phyloP scores from a whole-genome alignment of 2,888 invertebrate species.

The Merodon equestris region DNA sequence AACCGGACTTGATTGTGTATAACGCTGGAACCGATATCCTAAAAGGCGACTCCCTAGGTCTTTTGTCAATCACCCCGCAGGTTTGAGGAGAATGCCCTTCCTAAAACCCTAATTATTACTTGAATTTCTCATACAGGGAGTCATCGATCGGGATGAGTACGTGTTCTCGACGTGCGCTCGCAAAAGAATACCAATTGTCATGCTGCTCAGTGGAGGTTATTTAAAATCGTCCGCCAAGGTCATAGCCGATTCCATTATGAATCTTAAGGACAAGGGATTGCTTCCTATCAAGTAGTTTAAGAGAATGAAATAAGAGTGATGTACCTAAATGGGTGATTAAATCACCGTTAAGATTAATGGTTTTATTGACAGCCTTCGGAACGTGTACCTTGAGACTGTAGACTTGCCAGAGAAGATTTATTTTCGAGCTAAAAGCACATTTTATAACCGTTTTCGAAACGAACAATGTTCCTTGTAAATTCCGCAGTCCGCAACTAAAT shows the following conservation, averaged over 20 bases:
- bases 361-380: too few relatives aligned
- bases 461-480: too few relatives aligned
- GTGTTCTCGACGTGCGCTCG: slow-evolving; percentile 86
- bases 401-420: too few relatives aligned
- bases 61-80: slow-evolving; percentile 84
- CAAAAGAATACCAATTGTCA: slow-evolving; percentile 86
- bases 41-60: slow-evolving; percentile 88
- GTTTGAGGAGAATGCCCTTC: slow-evolving; percentile 77
- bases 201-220: slow-evolving; percentile 94
- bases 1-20: slow-evolving; percentile 90
- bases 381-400: too few relatives aligned
- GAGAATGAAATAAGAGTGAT: neutral
- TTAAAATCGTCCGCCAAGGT: slow-evolving; percentile 87
- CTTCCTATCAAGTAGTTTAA: slow-evolving; percentile 74
- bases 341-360: too few relatives aligned
- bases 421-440: too few relatives aligned
- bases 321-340: too few relatives aligned
- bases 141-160: slow-evolving; percentile 89
- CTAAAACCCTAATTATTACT: neutral
- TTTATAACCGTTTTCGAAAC: too few relatives aligned
- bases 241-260: slow-evolving; percentile 91
- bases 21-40: slow-evolving; percentile 96
- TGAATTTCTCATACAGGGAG: slow-evolving; percentile 82
- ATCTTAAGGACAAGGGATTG: slow-evolving; percentile 83
- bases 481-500: too few relatives aligned